phyloP scores from a whole-genome alignment of 2,888 invertebrate species.

The Cantharis flavilabris region DNA sequence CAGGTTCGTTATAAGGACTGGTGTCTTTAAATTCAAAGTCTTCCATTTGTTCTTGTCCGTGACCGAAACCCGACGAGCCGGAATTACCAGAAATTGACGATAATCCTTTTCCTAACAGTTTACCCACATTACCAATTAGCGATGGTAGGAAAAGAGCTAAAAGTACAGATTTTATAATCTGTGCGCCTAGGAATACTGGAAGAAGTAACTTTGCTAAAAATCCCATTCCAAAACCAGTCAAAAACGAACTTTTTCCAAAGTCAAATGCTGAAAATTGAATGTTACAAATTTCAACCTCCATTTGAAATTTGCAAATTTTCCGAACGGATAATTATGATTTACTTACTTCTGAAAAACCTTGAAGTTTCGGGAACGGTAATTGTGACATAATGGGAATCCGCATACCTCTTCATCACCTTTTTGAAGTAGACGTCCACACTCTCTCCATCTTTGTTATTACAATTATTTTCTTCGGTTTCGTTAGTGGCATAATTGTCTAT shows the following conservation, averaged over 20 bases:
- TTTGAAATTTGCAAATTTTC: not conserved
- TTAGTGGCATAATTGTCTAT: constrained; percentile 27
- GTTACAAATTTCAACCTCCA: not conserved
- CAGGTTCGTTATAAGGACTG: constrained; percentile 51
- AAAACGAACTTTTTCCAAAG: constrained; percentile 64
- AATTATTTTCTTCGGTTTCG: constrained; percentile 16
- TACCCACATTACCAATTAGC: constrained; percentile 80
- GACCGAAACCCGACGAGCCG: constrained; percentile 47
- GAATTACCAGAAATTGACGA: constrained; percentile 65
- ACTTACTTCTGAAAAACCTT: constrained; percentile 65
- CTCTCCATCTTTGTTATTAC: constrained; percentile 46
- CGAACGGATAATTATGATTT: constrained; percentile 5
- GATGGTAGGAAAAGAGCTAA: constrained; percentile 85
- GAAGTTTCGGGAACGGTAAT: constrained; percentile 72
- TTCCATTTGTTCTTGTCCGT: constrained; percentile 57
- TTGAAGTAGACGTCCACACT: constrained; percentile 61
- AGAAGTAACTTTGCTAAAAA: constrained; percentile 79
- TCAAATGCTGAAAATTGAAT: constrained; percentile 22
- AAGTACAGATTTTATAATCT: constrained; percentile 80
- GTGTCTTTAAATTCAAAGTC: constrained; percentile 80
- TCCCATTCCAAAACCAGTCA: constrained; percentile 68
- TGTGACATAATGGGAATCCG: constrained; percentile 65
- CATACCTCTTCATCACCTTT: constrained; percentile 63
- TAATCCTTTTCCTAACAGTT: constrained; percentile 80
- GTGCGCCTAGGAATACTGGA: constrained; percentile 80